Evolutionary conservation across 2,888 invertebrate genomes (phyloP).

Genomic region (Reticulitermes lucifugus): DNA sequence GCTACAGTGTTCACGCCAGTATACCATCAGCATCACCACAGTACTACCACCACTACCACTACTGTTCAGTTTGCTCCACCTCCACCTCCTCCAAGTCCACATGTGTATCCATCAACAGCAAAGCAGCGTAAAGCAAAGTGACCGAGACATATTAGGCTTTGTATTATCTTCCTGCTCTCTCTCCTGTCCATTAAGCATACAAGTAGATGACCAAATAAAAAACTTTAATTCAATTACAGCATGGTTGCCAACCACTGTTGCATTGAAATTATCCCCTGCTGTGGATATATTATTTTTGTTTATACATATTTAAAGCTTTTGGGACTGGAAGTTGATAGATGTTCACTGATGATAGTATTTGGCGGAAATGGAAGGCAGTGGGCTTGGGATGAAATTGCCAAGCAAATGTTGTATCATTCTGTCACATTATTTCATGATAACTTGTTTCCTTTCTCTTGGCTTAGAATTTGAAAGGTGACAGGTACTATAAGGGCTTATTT

Average conservation of each 20-base stretch:
- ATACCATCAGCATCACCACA: slow-evolving; percentile 48
- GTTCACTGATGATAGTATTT: background rate
- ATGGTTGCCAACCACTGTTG: background rate
- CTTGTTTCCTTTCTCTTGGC: background rate
- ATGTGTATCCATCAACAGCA: slow-evolving; percentile 32
- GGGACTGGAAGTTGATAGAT: background rate
- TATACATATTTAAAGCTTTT: background rate
- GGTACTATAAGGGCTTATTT: background rate
- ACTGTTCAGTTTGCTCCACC: slow-evolving; percentile 60
- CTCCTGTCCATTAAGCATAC: background rate
- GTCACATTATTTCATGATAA: background rate
- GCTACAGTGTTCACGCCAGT: slow-evolving; percentile 51
- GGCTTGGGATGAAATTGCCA: background rate
- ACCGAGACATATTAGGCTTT: slow-evolving; percentile 18
- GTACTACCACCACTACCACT: slow-evolving; percentile 61
- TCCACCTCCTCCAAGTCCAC: slow-evolving; percentile 48
- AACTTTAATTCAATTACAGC: background rate
- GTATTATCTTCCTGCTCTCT: background rate
- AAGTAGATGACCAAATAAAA: background rate
- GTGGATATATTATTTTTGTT: no score
- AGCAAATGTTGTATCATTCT: background rate
- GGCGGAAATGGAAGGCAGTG: background rate
- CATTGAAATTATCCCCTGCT: background rate
- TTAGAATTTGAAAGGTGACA: background rate
- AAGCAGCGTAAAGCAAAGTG: slow-evolving; percentile 35